These are phyloP conservation scores for Plusia festucae DNA, from an alignment of 2,888 invertebrate genomes.

Conservation along the genomic window DNA sequence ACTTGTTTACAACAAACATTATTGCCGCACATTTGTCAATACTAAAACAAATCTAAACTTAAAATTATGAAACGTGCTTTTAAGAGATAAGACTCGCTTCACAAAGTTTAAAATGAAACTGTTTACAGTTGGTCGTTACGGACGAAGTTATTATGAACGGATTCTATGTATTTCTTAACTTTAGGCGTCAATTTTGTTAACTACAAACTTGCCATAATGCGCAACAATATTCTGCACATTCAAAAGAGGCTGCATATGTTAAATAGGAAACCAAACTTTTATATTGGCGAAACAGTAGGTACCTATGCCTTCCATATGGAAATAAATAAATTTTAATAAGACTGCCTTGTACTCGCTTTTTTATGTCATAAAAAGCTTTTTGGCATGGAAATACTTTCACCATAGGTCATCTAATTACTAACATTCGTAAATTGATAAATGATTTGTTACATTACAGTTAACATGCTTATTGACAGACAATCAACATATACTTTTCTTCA, in stretches of 20 bases:
- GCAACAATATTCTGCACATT: neutral
- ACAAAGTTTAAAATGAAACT: constrained; percentile 3
- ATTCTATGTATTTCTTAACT: neutral
- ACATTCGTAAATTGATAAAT: neutral
- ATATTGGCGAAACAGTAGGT: neutral
- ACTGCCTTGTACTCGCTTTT: neutral
- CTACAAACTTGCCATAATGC: neutral
- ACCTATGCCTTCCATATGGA: neutral
- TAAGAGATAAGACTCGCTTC: constrained; percentile 7
- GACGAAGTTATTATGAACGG: neutral
- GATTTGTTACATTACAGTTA: neutral
- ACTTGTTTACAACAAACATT: neutral
- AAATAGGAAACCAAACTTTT: too few species aligned
- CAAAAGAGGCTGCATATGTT: neutral
- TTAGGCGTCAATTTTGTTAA: neutral
- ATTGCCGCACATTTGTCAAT: neutral
- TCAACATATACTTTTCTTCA: neutral
- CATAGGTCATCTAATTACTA: too few species aligned
- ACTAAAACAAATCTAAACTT: neutral
- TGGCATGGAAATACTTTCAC: neutral
- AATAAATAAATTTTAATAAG: neutral
- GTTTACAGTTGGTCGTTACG: constrained; percentile 3
- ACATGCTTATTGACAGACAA: neutral
- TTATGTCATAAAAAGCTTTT: neutral
- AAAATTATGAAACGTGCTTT: neutral